Evolutionary conservation across 53 echinoderm and acorn worm species (phyloP).

Genomic region (Zoroaster sp.): DNA sequence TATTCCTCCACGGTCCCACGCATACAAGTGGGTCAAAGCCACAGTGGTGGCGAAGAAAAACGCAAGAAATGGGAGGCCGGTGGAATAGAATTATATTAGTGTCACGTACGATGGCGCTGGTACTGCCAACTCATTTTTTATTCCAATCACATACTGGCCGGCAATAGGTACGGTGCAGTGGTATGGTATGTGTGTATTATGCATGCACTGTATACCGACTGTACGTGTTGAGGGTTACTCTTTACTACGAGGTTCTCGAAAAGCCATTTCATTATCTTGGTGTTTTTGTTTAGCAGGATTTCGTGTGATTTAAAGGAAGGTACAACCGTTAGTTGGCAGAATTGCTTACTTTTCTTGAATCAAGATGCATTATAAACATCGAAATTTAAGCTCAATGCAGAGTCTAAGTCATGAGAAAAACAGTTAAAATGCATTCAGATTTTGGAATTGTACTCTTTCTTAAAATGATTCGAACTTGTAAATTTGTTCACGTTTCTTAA

Average conservation of each 20-base stretch:
- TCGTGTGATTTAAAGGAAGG: background rate
- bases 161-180: background rate
- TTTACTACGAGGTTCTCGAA: conserved; percentile 27
- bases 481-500: no score
- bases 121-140: conserved; percentile 48
- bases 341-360: background rate
- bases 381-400: no score
- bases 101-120: conserved; percentile 52
- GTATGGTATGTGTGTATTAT: conserved; percentile 41
- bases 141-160: background rate
- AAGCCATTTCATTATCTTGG: background rate
- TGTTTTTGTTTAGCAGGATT: background rate
- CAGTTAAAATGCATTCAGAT: no score
- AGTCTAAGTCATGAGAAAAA: no score
- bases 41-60: conserved; percentile 52
- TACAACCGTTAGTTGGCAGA: background rate
- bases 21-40: conserved; percentile 62
- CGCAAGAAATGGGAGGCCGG: conserved; percentile 36
- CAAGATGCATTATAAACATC: no score
- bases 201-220: conserved; percentile 2
- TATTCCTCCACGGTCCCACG: conserved; percentile 61
- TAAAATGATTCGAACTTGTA: no score
- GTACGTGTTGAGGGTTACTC: background rate
- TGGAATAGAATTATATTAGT: conserved; percentile 47
- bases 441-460: no score